phyloP scores from a whole-genome alignment of 2,113 vertebrate genomes.

The Clarias batrachus region DNA sequence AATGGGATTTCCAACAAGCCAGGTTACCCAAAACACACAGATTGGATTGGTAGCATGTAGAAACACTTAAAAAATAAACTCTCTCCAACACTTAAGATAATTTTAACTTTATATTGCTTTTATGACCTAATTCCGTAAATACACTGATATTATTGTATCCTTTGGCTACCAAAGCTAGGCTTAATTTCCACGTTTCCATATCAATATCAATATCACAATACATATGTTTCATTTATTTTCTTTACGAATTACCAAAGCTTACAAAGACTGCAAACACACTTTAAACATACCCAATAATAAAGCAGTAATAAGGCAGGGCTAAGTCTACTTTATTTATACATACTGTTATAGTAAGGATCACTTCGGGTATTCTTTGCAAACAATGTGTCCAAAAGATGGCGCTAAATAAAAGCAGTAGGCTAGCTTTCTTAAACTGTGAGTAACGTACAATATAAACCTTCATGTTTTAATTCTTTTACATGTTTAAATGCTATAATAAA shows the following conservation, averaged over 20 bases:
- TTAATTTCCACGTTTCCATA: neutral
- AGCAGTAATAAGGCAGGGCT: neutral
- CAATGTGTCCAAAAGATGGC: conserved; percentile 56
- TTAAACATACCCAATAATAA: neutral
- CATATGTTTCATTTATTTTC: neutral
- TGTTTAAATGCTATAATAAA: neutral
- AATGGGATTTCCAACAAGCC: neutral
- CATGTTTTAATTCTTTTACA: too few species aligned
- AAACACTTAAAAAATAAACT: neutral
- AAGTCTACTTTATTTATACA: neutral
- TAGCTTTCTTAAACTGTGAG: neutral
- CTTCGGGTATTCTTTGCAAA: neutral
- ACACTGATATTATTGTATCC: neutral
- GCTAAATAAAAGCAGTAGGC: conserved; percentile 53
- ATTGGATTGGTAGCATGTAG: neutral
- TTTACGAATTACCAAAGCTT: neutral
- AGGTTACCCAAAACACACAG: neutral
- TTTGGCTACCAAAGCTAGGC: neutral
- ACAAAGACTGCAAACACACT: neutral
- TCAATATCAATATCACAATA: neutral
- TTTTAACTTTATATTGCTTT: neutral
- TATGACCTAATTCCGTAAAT: neutral
- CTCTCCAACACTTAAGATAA: neutral
- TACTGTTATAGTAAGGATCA: too few species aligned
- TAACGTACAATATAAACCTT: neutral